phyloP scores from a whole-genome alignment of 2,797 vertebrate species.

The Aulostomus chinensis region DNA sequence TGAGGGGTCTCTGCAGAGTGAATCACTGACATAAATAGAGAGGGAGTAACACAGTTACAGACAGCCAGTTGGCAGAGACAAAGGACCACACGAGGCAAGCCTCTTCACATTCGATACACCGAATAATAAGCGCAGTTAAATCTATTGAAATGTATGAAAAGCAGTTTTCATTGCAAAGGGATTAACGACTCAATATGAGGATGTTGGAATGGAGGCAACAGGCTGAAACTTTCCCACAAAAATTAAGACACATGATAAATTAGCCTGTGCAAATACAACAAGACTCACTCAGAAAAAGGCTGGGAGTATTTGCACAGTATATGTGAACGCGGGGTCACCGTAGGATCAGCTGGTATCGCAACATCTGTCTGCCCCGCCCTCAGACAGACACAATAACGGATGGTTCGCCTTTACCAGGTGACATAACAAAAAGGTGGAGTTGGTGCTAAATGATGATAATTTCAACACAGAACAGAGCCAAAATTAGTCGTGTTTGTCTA shows the following conservation, averaged over 20 bases:
- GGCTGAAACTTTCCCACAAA: constrained; percentile 50
- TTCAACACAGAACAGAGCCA: constrained; percentile 12
- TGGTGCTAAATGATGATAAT: constrained; percentile 1
- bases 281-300: constrained; percentile 21
- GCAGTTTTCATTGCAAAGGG: too few species aligned
- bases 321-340: too few species aligned
- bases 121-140: too few species aligned
- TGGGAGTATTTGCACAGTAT: constrained; percentile 40
- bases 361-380: too few species aligned
- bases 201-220: constrained; percentile 18
- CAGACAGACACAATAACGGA: neutral
- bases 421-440: constrained; percentile 14
- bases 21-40: constrained; percentile 41
- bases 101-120: constrained; percentile 38
- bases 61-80: constrained; percentile 33
- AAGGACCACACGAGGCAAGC: constrained; percentile 39
- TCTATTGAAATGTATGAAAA: too few species aligned
- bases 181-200: constrained; percentile 25
- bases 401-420: constrained; percentile 2
- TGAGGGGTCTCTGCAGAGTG: constrained; percentile 22
- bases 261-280: constrained; percentile 20
- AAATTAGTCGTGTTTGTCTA: constrained; percentile 7
- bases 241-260: constrained; percentile 24
- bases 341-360: too few species aligned
- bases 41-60: constrained; percentile 7